Percentiles rank a stretch among this genome's conserved stretches.
Conservation (phyloP, 2,888 invertebrate species). For the Cremastinae sp. region DNA sequence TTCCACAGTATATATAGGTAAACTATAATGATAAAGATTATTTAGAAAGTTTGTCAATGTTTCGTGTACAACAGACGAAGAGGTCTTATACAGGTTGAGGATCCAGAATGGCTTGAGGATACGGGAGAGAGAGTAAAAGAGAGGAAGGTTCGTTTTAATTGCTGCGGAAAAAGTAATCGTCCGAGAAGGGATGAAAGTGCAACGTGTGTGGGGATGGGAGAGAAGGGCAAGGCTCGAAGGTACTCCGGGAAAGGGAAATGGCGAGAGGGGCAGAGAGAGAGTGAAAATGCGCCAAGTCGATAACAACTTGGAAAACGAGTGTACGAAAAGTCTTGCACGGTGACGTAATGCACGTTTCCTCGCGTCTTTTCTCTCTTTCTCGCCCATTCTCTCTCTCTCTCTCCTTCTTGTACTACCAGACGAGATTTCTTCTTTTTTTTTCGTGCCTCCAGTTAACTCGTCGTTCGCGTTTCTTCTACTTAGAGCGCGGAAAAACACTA, state of each 20-base stretch:
- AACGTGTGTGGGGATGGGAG: conserved; percentile 5
- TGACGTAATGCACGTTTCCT: conserved; percentile 7
- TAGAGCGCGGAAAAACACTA: conserved; percentile 47
- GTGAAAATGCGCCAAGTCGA: conserved; percentile 60
- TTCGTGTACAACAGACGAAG: no score
- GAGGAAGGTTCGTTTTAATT: conserved; percentile 55
- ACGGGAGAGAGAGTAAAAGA: background rate
- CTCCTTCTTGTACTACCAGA: background rate
- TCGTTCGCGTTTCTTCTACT: conserved; percentile 34
- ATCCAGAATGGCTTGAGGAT: background rate
- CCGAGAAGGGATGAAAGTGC: conserved; percentile 35
- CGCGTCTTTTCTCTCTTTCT: conserved; percentile 10
- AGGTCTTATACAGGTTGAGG: background rate
- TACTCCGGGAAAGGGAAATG: conserved; percentile 11
- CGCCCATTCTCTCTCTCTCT: background rate
- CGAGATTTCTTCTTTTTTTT: conserved; percentile 31
- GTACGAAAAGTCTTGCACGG: conserved; percentile 20
- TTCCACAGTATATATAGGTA: no score
- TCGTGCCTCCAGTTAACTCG: conserved; percentile 48
- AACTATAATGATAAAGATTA: no score
- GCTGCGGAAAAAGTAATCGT: conserved; percentile 58
- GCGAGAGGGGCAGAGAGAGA: conserved; percentile 1
- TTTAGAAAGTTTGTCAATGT: no score
- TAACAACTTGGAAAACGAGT: conserved; percentile 57
- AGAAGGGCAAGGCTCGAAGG: conserved; percentile 17